Percentiles rank a stretch among this genome's conserved stretches.
Evolutionary conservation across 2,797 vertebrate genomes (phyloP).

Genomic region (Sphenodon punctatus): DNA sequence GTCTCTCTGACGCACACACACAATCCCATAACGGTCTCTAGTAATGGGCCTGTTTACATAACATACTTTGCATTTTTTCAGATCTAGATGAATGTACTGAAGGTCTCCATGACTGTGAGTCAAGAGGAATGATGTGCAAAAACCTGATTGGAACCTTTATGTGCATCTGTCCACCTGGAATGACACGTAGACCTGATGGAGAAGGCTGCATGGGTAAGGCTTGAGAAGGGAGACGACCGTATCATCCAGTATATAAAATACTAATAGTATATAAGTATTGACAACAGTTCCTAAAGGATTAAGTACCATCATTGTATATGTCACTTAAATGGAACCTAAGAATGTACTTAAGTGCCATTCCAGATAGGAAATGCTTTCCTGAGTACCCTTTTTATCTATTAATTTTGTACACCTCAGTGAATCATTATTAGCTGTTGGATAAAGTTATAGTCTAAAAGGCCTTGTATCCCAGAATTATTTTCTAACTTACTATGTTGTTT

Average conservation of each 20-base stretch:
- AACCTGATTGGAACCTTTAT: constrained; percentile 87
- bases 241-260: no score
- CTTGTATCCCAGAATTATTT: neutral
- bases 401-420: neutral
- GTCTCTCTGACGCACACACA: no score
- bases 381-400: neutral
- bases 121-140: constrained; percentile 85
- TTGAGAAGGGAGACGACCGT: no score
- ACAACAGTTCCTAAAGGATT: no score
- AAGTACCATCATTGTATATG: no score
- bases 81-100: constrained; percentile 84
- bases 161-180: constrained; percentile 84
- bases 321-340: neutral
- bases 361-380: no score
- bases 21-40: no score
- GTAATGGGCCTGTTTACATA: no score
- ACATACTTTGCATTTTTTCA: constrained; percentile 25
- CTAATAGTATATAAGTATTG: no score
- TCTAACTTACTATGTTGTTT: neutral
- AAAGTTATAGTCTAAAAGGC: neutral
- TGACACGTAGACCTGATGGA: constrained; percentile 76
- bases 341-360: neutral
- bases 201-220: constrained; percentile 82
- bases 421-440: neutral
- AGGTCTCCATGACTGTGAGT: constrained; percentile 83